Conservation (phyloP, 2,888 invertebrate species). For the Pyrrhia umbra region DNA sequence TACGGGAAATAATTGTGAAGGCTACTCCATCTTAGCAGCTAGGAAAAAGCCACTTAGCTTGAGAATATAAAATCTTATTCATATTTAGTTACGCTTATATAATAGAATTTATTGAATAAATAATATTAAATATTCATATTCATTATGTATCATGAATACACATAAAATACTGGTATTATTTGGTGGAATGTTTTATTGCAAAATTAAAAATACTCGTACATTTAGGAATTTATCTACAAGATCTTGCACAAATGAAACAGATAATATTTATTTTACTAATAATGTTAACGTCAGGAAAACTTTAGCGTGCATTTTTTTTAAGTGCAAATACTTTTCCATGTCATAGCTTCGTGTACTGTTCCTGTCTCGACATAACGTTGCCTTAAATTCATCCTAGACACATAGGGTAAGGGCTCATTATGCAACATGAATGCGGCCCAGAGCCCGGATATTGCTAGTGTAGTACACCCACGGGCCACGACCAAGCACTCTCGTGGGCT, state of each 20-base stretch:
- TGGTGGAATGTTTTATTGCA: too few species aligned
- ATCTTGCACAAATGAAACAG: too few species aligned
- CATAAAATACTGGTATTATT: too few species aligned
- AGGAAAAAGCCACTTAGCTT: not conserved
- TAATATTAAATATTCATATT: too few species aligned
- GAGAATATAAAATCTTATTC: not conserved
- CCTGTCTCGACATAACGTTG: not conserved
- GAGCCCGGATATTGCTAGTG: slow-evolving; percentile 45
- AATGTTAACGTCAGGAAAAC: too few species aligned
- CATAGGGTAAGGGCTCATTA: slow-evolving; percentile 30
- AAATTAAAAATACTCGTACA: too few species aligned
- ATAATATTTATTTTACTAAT: too few species aligned
- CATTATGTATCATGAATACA: too few species aligned
- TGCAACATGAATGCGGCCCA: slow-evolving; percentile 52
- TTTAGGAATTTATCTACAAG: too few species aligned
- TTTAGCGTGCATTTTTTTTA: not conserved
- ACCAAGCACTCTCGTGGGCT: slow-evolving; percentile 12
- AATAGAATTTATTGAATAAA: not conserved
- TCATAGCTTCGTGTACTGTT: not conserved
- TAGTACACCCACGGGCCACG: slow-evolving; percentile 38
- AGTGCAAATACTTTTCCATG: not conserved
- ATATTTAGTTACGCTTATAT: not conserved
- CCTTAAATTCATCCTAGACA: slow-evolving; percentile 1
- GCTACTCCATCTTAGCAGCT: slow-evolving; percentile 24
- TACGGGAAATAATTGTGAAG: slow-evolving; percentile 30